phyloP scores from a whole-genome alignment of 2,113 vertebrate species.

The Pelvicachromis taeniatus region DNA sequence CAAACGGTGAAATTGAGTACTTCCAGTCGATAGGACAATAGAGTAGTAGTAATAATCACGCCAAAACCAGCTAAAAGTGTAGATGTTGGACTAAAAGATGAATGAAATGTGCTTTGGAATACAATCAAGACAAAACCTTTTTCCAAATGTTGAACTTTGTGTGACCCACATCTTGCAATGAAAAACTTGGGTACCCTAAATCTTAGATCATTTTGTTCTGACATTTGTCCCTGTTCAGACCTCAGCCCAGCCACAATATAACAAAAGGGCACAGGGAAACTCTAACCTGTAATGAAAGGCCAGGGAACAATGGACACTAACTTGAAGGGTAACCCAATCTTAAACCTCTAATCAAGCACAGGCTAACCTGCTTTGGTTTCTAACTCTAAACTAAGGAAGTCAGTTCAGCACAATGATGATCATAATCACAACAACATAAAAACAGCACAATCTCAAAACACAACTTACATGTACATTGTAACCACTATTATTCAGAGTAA shows the following conservation, averaged over 20 bases:
- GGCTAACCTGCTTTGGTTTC: conserved; percentile 82
- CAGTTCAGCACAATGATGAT: conserved; percentile 1
- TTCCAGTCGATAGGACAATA: neutral
- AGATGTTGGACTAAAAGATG: neutral
- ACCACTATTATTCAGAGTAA: neutral
- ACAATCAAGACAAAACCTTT: neutral
- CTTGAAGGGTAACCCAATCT: conserved; percentile 89
- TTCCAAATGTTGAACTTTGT: conserved; percentile 37
- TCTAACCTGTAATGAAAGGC: conserved; percentile 91
- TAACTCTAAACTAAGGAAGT: conserved; percentile 71
- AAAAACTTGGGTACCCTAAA: conserved; percentile 37
- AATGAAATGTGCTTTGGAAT: neutral
- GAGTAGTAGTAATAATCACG: neutral
- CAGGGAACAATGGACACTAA: conserved; percentile 85
- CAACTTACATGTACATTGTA: neutral
- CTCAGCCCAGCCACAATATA: conserved; percentile 71
- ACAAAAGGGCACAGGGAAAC: conserved; percentile 85
- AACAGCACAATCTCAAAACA: neutral
- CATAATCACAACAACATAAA: neutral
- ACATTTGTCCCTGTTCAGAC: conserved; percentile 76
- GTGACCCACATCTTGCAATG: conserved; percentile 31
- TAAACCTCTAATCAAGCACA: conserved; percentile 88
- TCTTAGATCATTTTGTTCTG: conserved; percentile 59
- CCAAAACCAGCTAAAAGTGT: neutral
- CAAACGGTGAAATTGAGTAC: conserved; percentile 16